A percentile compares a stretch with the other conserved stretches of the same genome.
phyloP scores from a whole-genome alignment of 2,888 invertebrate genomes.

The Leptura quadrifasciata region DNA sequence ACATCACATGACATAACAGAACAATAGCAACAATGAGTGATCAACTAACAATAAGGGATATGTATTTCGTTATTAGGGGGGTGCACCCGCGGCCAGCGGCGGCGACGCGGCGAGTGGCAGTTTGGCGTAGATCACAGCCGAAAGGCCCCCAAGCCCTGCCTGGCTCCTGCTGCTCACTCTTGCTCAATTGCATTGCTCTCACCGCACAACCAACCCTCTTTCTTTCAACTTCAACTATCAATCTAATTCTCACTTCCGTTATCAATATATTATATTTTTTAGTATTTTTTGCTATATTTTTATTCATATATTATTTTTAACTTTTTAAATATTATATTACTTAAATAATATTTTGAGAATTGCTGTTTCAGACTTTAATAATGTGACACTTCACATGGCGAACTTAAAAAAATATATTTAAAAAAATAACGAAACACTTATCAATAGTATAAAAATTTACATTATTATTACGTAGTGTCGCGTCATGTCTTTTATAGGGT shows the following conservation, averaged over 20 bases:
- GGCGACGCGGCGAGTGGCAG: conserved; percentile 68
- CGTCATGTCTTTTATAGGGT: conserved; percentile 70
- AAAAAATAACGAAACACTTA: conserved; percentile 72
- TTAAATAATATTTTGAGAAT: conserved; percentile 75
- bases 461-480: conserved; percentile 69
- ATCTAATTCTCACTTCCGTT: conserved; percentile 64
- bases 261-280: conserved; percentile 62
- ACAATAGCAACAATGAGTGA: conserved; percentile 74
- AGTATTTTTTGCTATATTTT: conserved; percentile 68
- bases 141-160: conserved; percentile 68
- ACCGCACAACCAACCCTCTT: conserved; percentile 55
- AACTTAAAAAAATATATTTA: conserved; percentile 72
- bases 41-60: conserved; percentile 75
- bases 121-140: conserved; percentile 74
- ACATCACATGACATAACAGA: conserved; percentile 73
- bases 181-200: conserved; percentile 55
- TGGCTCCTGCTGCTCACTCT: conserved; percentile 56
- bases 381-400: conserved; percentile 72
- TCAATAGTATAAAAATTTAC: conserved; percentile 69
- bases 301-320: conserved; percentile 66
- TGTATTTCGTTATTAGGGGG: conserved; percentile 73
- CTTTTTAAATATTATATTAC: conserved; percentile 68
- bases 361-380: conserved; percentile 75
- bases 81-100: conserved; percentile 59
- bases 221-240: conserved; percentile 58